Base-by-base conservation (phyloP, 2,797 vertebrate genomes). In the Enteromius paludinosus region DNA sequence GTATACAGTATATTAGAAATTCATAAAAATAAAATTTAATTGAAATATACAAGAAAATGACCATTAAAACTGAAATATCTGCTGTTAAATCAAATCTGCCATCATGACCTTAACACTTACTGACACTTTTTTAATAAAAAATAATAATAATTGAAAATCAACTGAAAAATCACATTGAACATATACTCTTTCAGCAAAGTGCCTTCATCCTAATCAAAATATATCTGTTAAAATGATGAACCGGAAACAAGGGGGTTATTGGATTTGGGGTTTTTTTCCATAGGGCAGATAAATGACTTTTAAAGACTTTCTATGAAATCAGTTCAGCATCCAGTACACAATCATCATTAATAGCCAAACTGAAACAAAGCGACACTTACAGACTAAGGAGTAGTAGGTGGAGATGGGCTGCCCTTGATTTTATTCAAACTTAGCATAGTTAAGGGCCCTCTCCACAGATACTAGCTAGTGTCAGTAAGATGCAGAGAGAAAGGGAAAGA, bases 131-230 rank as follows among this genome's bases (percentile, higher is more conserved):
- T 14, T 14, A 4, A 0, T n/a, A 4, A 47, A 17, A 45, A 81
- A 61, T 7, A 4, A n/a, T n/a, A n/a, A n/a, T n/a, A 88, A 87
- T 86, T 64, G 82, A 11, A 89, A 88, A 79, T 35, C n/a, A 72
- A 49, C 54, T 28, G 10, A 73, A 70, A 35, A 8, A 69, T 78
- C 68, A 59, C 47, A 18, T 54, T 30, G 25, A 68, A 59, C 77
- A 79, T 82, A 5, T 73, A 83, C 80, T 80, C 87, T 45, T 79
- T 83, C 84, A 89, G 85, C 83, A 68, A 84, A 85, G 89, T 90
- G 92, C 89, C 90, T 91, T 92, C 87, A 91, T 91, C 89, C 91
- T 91, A 88, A 92, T 93, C 91, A 91, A 88, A 91, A 89, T 47
- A 52, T 89, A 84, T 92, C 87, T 78, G 90, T 91, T 90, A 85